phyloP scores from a whole-genome alignment of 1,140 invertebrate species.

The Magallana angulata region DNA sequence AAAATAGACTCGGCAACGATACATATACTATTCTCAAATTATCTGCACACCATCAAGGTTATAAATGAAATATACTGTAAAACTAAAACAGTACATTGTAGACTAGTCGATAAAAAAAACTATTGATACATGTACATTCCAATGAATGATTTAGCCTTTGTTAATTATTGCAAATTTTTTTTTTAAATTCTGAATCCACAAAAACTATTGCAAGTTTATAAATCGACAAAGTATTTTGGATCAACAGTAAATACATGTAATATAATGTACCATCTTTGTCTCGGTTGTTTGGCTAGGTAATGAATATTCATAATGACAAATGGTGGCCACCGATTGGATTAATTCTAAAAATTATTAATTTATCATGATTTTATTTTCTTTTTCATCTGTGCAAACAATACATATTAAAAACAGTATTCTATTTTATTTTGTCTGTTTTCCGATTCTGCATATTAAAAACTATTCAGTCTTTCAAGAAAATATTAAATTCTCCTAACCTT shows the following conservation, averaged over 20 bases:
- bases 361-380: background rate
- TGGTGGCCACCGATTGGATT: background rate
- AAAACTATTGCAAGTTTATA: too few species aligned
- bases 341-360: background rate
- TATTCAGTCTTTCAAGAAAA: background rate
- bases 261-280: too few species aligned
- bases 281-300: background rate
- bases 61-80: background rate
- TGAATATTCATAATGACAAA: background rate
- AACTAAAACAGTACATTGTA: background rate
- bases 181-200: background rate
- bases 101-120: background rate
- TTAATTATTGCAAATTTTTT: background rate
- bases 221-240: too few species aligned
- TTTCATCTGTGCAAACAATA: too few species aligned
- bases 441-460: background rate
- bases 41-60: background rate
- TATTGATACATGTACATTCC: background rate
- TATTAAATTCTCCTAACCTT: background rate
- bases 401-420: too few species aligned
- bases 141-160: too few species aligned
- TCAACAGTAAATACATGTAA: too few species aligned
- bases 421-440: background rate
- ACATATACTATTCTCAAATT: background rate
- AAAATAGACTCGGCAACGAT: conserved; percentile 36